Evolutionary conservation across 2,113 vertebrate species (phyloP).

Genomic region (Neotoma lepida): DNA sequence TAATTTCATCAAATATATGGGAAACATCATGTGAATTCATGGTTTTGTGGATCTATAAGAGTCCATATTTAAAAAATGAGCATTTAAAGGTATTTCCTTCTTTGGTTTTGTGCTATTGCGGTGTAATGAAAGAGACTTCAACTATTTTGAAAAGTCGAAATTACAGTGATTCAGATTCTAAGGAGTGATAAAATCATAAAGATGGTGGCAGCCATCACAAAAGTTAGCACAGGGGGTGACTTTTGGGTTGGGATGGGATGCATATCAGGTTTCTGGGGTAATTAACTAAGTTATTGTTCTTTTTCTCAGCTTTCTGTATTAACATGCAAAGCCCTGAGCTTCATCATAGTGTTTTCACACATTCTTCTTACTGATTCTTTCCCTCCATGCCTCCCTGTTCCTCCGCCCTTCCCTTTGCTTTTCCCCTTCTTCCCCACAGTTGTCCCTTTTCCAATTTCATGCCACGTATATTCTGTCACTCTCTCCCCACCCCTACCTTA

Average conservation of each 20-base stretch:
- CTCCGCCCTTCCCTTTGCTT: not conserved
- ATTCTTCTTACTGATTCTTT: not conserved
- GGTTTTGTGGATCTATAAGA: constrained; percentile 17
- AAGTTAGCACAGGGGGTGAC: not conserved
- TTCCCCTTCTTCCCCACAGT: not conserved
- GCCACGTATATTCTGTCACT: no score
- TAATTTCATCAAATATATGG: not conserved
- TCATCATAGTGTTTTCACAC: not conserved
- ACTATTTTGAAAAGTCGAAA: constrained; percentile 33
- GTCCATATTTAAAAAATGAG: not conserved
- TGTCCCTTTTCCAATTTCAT: not conserved
- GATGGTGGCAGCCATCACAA: not conserved
- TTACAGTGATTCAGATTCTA: constrained; percentile 11
- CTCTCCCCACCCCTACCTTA: not conserved
- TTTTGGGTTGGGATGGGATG: not conserved
- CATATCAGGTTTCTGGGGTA: not conserved
- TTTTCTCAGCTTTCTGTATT: not conserved
- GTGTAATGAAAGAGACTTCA: constrained; percentile 36
- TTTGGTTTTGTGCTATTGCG: constrained; percentile 10
- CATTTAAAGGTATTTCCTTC: not conserved
- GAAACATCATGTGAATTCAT: not conserved
- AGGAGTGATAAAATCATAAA: constrained; percentile 34
- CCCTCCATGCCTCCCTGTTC: not conserved
- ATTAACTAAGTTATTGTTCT: not conserved
- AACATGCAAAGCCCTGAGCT: not conserved